Base-by-base conservation (phyloP, 2,113 vertebrate genomes). In the Cochlearius cochlearius region DNA sequence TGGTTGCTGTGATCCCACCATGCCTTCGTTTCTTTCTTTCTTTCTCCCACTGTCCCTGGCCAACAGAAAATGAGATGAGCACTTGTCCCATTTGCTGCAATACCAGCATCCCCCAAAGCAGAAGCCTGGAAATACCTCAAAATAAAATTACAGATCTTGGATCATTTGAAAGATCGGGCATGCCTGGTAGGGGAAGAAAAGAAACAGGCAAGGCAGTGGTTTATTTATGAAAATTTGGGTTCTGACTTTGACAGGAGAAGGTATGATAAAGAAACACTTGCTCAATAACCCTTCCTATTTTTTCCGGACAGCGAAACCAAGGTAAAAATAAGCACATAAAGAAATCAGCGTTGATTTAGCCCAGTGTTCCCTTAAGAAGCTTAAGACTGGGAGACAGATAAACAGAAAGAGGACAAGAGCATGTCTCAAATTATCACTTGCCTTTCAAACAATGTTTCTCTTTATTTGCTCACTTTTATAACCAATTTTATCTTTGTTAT, bases 381-480 rank as follows among this genome's bases (percentile, higher is more conserved):
- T 82, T 71, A 64, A 69, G 79, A 75, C 3, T 89, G 47, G 47
- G 58, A 90, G 73, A 32, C 22, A 91, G 69, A 71, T 84, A 85
- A 95, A 89, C 52, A 78, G 38, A 77, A 92, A 91, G 32, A 86
- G 29, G 43, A 55, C 23, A 72, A 79, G 7, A 88, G 11, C 53
- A 32, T 77, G 72, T 63, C 60, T 95, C 59, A 96, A 72, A 96
- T 82, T 80, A 87, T 62, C 43, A 60, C 39, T 78, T 85, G 12
- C 49, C 11, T 84, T 92, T 81, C 32, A 87, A 94, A 91, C 9
- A 71, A 32, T 72, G 6, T 76, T 92, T 67, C 36, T 63, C 10
- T 49, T 68, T 82, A 92, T 81, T 89, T 94, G 15, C 15, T 92
- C 56, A 78, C 30, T 94, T 86, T 92, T 85, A 94, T 91, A 92